Evolutionary conservation across 2,888 invertebrate species (phyloP).

Genomic region (Acutogordius australiensis): DNA sequence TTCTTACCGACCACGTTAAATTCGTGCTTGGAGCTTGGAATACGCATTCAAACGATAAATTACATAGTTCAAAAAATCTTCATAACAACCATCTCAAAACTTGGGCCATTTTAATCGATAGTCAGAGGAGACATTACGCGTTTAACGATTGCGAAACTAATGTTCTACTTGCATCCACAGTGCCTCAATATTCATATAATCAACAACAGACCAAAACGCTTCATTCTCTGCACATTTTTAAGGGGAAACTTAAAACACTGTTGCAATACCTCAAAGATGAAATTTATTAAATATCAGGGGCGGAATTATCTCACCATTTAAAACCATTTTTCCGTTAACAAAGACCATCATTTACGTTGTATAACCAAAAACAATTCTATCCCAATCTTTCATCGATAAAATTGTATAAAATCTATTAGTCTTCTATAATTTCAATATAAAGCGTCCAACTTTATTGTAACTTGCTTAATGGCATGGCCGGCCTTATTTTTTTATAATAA

Average conservation of each 20-base stretch:
- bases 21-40: neutral
- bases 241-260: neutral
- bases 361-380: too few relatives aligned
- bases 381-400: too few relatives aligned
- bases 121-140: neutral
- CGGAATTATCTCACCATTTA: too few relatives aligned
- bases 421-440: too few relatives aligned
- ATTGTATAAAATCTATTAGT: too few relatives aligned
- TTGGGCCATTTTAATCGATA: slow-evolving; percentile 7
- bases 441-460: too few relatives aligned
- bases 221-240: neutral
- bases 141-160: neutral
- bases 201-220: neutral
- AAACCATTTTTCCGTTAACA: too few relatives aligned
- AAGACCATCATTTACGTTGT: too few relatives aligned
- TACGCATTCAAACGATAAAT: neutral
- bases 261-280: neutral
- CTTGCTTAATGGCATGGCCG: too few relatives aligned
- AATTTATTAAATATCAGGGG: too few relatives aligned
- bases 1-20: neutral
- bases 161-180: neutral
- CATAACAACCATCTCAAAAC: neutral
- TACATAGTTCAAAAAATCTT: neutral
- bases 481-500: too few relatives aligned
- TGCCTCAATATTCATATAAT: neutral